Percentiles rank a stretch among this genome's conserved stretches.
These are phyloP conservation scores for Scelioninae gen. 2 DNA, from an alignment of 2,888 invertebrate species.

Conservation along the genomic window DNA sequence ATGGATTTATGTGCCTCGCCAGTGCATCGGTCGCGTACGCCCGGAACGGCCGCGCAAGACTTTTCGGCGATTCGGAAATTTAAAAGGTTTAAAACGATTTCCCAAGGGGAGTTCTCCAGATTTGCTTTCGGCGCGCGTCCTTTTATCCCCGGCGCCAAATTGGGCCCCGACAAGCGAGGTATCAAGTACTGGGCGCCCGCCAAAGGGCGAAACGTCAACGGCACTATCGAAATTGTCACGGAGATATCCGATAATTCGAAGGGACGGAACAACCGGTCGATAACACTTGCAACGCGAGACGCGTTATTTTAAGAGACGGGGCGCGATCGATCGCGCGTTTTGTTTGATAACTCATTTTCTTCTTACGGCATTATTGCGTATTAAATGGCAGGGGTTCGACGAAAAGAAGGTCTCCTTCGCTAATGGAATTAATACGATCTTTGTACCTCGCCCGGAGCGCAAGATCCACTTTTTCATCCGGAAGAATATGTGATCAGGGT, in stretches of 20 bases:
- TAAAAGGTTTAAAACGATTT: slow-evolving; percentile 76
- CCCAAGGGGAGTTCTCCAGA: too few relatives aligned
- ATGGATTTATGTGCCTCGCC: slow-evolving; percentile 71
- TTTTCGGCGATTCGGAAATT: slow-evolving; percentile 67
- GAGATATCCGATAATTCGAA: slow-evolving; percentile 26
- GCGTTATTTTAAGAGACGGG: slow-evolving; percentile 31
- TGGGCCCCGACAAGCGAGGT: too few relatives aligned
- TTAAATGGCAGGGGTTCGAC: slow-evolving; percentile 41
- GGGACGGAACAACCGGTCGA: background rate
- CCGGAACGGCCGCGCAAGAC: slow-evolving; percentile 61
- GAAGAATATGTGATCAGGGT: slow-evolving; percentile 75
- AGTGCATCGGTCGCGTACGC: slow-evolving; percentile 51
- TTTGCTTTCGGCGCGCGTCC: too few relatives aligned
- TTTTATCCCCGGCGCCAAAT: too few relatives aligned
- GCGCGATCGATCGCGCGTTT: slow-evolving; percentile 40
- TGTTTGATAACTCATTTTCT: slow-evolving; percentile 56
- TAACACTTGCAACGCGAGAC: slow-evolving; percentile 26
- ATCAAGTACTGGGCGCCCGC: too few relatives aligned
- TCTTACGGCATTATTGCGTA: slow-evolving; percentile 45
- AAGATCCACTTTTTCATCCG: slow-evolving; percentile 74
- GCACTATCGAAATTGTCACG: slow-evolving; percentile 28
- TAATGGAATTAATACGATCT: slow-evolving; percentile 75
- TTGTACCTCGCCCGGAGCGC: slow-evolving; percentile 72
- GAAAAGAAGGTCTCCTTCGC: slow-evolving; percentile 63
- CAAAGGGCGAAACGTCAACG: too few relatives aligned